Evolutionary conservation across 1,140 invertebrate genomes (phyloP), one percentile per base, ranked within the genome.

Genomic region (Caenorhabditis tropicalis): DNA sequence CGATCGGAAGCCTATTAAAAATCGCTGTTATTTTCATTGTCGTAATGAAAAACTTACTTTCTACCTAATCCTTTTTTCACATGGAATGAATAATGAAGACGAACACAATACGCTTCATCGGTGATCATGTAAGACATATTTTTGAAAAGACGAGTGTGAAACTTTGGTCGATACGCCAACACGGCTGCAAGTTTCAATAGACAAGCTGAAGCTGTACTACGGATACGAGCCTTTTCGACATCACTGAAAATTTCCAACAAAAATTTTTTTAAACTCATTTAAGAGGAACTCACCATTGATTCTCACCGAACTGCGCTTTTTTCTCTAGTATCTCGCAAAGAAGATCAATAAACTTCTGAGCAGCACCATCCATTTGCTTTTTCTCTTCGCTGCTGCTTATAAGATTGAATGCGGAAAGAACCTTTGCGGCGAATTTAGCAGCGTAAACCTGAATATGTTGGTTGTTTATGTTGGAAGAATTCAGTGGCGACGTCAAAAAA

Each of bases 51-150:
- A 51, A 51, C 49, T 51, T 19, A 58, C 53, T 24, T 58, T 29
- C 24, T 24, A 5, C 15, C 5, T 7, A 74, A 15, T 9, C 65
- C 65, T 43, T 74, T 74, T 15, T 46, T 74, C 3, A 74, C n/a
- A 31, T 74, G 65, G 19, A 43, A 0, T 43, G 65, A 33, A 74
- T 74, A 74, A 43, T 43, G 27, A 5, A 74, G n/a, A 43, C 65
- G 65, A 27, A 74, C 65, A 43, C 65, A 74, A 74, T 74, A 74
- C 24, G 65, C 65, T 46, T 74, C 65, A 43, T 74, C 65, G 10
- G 65, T 74, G n/a, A 74, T 74, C 33, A 74, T 74, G 27, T 74
- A 74, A 19, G 65, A 39, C 65, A 74, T 74, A 2, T 46, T 21
- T 46, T 74, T 74, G 65, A 46, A 74, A 15, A 74, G 33, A 43